Base-by-base conservation (phyloP, 2,113 vertebrate genomes). In the Stegostoma tigrinum region DNA sequence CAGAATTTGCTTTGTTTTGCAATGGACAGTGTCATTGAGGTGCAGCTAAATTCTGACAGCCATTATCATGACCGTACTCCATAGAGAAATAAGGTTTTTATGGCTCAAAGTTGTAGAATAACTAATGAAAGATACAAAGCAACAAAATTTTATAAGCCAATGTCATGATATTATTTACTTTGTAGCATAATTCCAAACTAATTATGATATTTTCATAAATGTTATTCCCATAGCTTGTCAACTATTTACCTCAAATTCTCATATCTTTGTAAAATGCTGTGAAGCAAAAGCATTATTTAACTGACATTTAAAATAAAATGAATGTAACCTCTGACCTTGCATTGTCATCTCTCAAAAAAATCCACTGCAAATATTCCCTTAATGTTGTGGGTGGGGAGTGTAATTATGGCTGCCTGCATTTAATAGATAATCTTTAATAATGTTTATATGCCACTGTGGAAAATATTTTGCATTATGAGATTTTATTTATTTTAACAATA, bases 391-490 rank as follows among this genome's bases (percentile, higher is more conserved):
- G 96, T 96, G 96, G 30, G 96, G 96, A 97, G 96, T 96, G 94
- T 78, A 96, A 97, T 97, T 97, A 72, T 75, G 95, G 83, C 97
- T 97, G 96, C 96, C 98, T 98, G 97, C 97, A 97, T 97, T 97
- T 96, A 97, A 97, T 96, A 98, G 98, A 98, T 98, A 98, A 98
- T 97, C 96, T 96, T 96, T 96, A 98, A 98, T 97, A 98, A 98
- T 98, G 96, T 97, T 98, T 98, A 98, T 98, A 98, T 97, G 96
- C 97, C 96, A 96, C 96, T 97, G 96, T 95, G 97, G 97, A 98
- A 97, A 95, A 96, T 96, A 96, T 96, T 98, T 97, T 97, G 97
- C 97, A 96, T 98, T 96, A 96, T 97, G 96, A 96, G 96, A 98
- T 98, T 98, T 98, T 98, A 97, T 98, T 98, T 96, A 96, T 97